Base-by-base conservation (phyloP, 2,113 vertebrate species). In the Nesogale talazaci region DNA sequence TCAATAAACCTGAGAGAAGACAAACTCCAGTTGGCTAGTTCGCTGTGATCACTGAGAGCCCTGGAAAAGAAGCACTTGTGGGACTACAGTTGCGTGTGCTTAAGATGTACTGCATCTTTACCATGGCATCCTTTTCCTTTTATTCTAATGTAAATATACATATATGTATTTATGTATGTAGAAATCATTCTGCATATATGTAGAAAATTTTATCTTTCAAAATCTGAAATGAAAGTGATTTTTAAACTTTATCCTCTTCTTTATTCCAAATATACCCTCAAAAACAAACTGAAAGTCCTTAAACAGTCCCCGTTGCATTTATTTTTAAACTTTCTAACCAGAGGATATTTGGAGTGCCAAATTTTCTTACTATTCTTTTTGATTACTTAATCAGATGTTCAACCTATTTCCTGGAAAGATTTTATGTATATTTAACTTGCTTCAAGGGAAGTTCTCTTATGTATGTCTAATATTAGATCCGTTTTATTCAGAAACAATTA, bases 21-120 rank as follows among this genome's bases (percentile, higher is more conserved):
- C 77, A 94, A 81, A 25, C 31, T 90, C 31, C 89, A 83, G 59
- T n/a, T 93, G 94, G 81, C 61, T 86, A 75, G 25, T 95, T 92
- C 75, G 75, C 61, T 87, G 57, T 87, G 52, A 90, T 40, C 76
- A 46, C 10, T 25, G 36, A 78, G 72, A 89, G 38, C 2, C 57
- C 61, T 23, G 10, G 76, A 27, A 72, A 36, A 83, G 40, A 93
- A 40, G 11, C 36, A 23, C 36, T 65, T 70, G n/a, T 29, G 52
- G 17, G n/a, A 63, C 81, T 12, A 20, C 19, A 11, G 22, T 74
- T 92, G 19, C 56, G 22, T 67, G 25, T 38, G 59, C 29, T 78
- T 16, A 22, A 82, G 16, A 78, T 36, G 22, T 46, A 70, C 34
- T 36, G 83, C 31, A 91, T 57, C 38, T 11, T 16, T 23, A 2